Evolutionary conservation across 2,113 vertebrate species (phyloP).

Genomic region (Myotis lucifugus): DNA sequence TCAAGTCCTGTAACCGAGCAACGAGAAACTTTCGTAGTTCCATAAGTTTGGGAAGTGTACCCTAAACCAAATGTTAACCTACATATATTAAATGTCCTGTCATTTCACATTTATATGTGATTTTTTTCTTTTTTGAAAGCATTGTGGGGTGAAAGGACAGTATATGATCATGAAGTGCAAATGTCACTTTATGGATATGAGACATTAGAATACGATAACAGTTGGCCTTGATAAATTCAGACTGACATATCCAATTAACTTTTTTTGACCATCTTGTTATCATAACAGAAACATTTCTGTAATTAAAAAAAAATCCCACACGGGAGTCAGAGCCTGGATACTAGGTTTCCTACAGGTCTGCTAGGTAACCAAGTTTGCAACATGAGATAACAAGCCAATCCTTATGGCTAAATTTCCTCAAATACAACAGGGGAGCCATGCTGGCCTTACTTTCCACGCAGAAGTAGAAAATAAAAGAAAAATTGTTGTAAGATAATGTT

Average conservation of each 20-base stretch:
- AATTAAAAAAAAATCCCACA: background rate
- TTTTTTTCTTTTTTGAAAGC: constrained; percentile 22
- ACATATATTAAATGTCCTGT: constrained; percentile 55
- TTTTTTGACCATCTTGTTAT: constrained; percentile 31
- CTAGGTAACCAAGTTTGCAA: background rate
- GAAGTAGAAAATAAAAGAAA: background rate
- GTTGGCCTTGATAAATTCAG: constrained; percentile 54
- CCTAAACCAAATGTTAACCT: constrained; percentile 16
- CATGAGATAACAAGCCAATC: background rate
- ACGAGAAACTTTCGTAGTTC: background rate
- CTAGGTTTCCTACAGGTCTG: background rate
- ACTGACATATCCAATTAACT: constrained; percentile 49
- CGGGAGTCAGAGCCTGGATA: background rate
- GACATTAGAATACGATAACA: constrained; percentile 35
- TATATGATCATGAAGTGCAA: background rate
- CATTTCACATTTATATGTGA: constrained; percentile 36
- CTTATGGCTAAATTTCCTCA: background rate
- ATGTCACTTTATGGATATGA: constrained; percentile 61
- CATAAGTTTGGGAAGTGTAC: background rate
- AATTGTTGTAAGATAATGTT: background rate
- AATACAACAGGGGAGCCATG: background rate
- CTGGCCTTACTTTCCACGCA: background rate
- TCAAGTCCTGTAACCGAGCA: background rate
- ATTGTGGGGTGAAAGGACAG: constrained; percentile 57
- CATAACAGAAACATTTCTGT: constrained; percentile 41